Conservation (phyloP, 2,797 vertebrate genomes). For the Enteromius mattozi region DNA sequence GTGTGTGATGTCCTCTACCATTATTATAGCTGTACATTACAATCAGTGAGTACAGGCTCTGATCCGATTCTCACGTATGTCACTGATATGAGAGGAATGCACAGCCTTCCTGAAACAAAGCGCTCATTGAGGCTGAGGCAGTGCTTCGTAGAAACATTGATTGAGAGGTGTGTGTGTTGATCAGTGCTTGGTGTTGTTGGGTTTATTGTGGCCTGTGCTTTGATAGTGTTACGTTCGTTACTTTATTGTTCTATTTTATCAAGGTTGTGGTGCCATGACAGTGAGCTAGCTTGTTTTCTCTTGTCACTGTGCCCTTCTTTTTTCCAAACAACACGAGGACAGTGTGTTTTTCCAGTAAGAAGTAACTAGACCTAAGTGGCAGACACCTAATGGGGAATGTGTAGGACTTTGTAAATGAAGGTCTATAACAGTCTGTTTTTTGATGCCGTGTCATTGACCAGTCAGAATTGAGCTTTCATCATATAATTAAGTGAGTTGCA, state of each 20-base stretch:
- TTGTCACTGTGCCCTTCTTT: background rate
- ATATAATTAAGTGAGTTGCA: background rate
- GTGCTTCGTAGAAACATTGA: background rate
- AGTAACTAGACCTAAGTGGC: background rate
- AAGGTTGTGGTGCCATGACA: conserved; percentile 50
- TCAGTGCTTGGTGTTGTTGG: background rate
- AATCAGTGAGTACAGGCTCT: background rate
- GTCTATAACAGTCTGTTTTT: background rate
- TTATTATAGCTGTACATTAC: background rate
- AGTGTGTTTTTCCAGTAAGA: background rate
- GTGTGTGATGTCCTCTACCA: background rate
- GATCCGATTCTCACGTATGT: conserved; percentile 26
- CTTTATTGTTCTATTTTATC: conserved; percentile 40
- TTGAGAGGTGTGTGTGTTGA: conserved; percentile 25
- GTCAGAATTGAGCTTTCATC: background rate
- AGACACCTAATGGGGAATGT: background rate
- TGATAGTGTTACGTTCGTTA: conserved; percentile 39
- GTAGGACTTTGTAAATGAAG: background rate
- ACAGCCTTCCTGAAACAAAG: conserved; percentile 21
- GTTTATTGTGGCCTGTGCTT: conserved; percentile 36
- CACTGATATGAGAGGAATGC: conserved; percentile 45
- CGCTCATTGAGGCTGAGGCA: conserved; percentile 14
- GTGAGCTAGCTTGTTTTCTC: conserved; percentile 4
- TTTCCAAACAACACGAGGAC: background rate
- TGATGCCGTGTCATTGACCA: background rate